Percentiles rank a stretch among this genome's conserved stretches.
phyloP scores from a whole-genome alignment of 2,888 invertebrate species.

The Pardosa pseudoannulata region DNA sequence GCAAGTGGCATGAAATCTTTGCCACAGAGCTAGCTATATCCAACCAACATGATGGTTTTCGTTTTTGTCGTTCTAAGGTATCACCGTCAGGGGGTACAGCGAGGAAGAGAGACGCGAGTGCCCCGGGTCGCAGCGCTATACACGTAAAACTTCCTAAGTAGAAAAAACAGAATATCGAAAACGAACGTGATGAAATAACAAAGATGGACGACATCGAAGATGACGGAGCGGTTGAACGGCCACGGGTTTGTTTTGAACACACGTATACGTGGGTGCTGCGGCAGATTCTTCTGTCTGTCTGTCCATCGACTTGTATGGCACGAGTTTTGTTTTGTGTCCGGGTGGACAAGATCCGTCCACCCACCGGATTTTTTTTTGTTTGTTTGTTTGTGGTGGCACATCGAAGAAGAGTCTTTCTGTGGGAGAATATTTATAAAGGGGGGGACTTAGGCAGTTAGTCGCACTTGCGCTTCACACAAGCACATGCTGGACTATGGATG shows the following conservation, averaged over 20 bases:
- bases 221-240: conserved; percentile 64
- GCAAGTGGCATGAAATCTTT: not conserved
- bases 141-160: not conserved
- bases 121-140: not conserved
- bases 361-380: not conserved
- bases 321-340: not conserved
- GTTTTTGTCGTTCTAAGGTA: no score
- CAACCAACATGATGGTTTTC: no score
- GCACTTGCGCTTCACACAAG: not conserved
- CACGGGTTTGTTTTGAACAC: conserved; percentile 39
- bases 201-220: conserved; percentile 71
- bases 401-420: no score
- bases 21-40: not conserved
- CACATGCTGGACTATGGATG: conserved; percentile 64
- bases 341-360: not conserved
- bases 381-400: not conserved
- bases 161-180: no score
- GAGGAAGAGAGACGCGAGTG: not conserved
- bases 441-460: not conserved
- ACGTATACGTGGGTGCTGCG: conserved; percentile 37
- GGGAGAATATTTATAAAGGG: no score
- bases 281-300: not conserved
- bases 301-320: not conserved
- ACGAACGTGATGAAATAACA: conserved; percentile 26
- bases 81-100: no score